Percentiles rank a stretch among this genome's conserved stretches.
These are phyloP conservation scores for Polypterus bichir DNA, from an alignment of 2,113 vertebrate species.

Conservation along the genomic window DNA sequence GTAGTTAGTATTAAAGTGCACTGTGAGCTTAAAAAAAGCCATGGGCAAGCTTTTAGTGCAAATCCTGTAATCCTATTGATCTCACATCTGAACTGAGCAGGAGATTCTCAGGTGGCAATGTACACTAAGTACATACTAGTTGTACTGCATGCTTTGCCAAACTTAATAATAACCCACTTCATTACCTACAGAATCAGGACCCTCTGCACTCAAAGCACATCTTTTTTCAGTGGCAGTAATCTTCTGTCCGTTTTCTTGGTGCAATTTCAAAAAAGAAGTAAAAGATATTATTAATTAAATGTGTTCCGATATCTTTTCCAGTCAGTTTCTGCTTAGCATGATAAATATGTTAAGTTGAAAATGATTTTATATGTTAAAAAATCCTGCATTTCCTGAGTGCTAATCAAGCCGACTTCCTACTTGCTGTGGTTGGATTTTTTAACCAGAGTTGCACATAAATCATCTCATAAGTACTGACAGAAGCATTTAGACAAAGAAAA, in stretches of 20 bases:
- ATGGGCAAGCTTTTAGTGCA: slow-evolving; percentile 51
- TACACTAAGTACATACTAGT: slow-evolving; percentile 10
- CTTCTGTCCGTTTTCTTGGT: slow-evolving; percentile 41
- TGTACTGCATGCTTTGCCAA: slow-evolving; percentile 37
- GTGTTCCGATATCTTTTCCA: too few species aligned
- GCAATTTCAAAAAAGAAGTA: too few species aligned
- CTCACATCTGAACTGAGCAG: slow-evolving; percentile 39
- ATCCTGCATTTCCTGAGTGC: too few species aligned
- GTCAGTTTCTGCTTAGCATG: too few species aligned
- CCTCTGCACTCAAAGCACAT: slow-evolving; percentile 37
- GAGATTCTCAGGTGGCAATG: slow-evolving; percentile 28
- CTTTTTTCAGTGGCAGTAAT: slow-evolving; percentile 34
- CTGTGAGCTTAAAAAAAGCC: slow-evolving; percentile 48
- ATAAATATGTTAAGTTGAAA: too few species aligned
- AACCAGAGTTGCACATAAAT: background rate
- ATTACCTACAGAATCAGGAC: slow-evolving; percentile 43
- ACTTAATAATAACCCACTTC: slow-evolving; percentile 44
- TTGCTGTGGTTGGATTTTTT: background rate
- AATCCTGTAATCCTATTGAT: slow-evolving; percentile 70
- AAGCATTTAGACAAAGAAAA: background rate
- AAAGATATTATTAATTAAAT: too few species aligned
- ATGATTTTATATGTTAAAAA: too few species aligned
- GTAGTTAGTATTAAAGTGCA: slow-evolving; percentile 33
- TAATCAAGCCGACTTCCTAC: background rate
- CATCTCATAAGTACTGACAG: background rate